phyloP scores from a whole-genome alignment of 2,888 invertebrate genomes.

The Halictus quadricinctus region DNA sequence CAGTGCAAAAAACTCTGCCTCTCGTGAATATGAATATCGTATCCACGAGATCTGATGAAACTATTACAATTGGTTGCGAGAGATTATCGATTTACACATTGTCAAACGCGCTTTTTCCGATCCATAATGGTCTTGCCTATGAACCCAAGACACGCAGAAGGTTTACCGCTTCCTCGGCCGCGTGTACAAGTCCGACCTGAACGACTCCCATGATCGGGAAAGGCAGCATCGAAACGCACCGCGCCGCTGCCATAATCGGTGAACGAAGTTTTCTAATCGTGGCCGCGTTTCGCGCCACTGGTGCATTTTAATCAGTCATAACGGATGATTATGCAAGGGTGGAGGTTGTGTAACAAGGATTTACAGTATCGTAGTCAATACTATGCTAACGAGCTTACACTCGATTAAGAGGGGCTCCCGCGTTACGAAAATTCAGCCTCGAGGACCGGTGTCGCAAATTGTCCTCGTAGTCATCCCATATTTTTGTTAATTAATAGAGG shows the following conservation, averaged over 20 bases:
- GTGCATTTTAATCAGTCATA: constrained; percentile 43
- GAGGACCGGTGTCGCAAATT: neutral
- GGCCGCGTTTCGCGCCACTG: neutral
- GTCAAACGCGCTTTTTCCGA: constrained; percentile 6
- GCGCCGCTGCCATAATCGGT: neutral
- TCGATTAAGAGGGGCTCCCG: constrained; percentile 62
- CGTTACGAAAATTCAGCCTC: constrained; percentile 26
- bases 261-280: neutral
- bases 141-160: neutral
- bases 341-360: constrained; percentile 58
- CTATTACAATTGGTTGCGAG: constrained; percentile 17
- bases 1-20: constrained; percentile 9
- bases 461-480: neutral
- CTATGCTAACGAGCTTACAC: constrained; percentile 61
- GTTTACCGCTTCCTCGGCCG: neutral
- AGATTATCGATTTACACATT: neutral
- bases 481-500: neutral
- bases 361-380: constrained; percentile 48
- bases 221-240: neutral
- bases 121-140: too few species aligned
- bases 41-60: constrained; percentile 30
- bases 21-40: constrained; percentile 30
- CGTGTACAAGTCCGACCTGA: constrained; percentile 16
- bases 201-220: neutral
- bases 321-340: constrained; percentile 55